Percentiles rank a stretch among this genome's conserved stretches.
Conservation (phyloP, 2,113 vertebrate genomes). For the Entosphenus tridentatus region DNA sequence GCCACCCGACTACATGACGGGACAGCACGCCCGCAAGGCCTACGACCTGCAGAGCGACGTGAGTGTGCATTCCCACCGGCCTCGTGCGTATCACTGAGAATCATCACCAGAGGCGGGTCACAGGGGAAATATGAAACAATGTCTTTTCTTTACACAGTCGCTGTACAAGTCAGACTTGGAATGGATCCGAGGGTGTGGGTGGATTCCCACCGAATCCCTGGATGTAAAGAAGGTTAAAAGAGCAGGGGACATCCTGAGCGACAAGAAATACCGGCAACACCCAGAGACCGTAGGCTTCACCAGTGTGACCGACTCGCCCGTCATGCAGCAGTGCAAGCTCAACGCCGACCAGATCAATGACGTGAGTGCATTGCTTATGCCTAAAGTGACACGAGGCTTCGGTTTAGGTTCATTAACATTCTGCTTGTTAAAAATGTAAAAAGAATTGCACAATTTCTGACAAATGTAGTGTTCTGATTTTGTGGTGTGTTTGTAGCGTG, state of each 20-base stretch:
- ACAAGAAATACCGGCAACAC: slow-evolving; percentile 51
- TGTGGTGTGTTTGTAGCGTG: slow-evolving; percentile 26
- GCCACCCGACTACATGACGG: slow-evolving; percentile 3
- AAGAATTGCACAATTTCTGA: too few species aligned
- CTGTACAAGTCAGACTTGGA: slow-evolving; percentile 57
- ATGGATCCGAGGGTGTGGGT: slow-evolving; percentile 50
- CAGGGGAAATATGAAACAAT: background rate
- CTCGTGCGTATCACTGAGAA: too few species aligned
- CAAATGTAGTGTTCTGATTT: too few species aligned
- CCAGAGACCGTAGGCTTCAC: slow-evolving; percentile 55
- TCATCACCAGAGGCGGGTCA: too few species aligned
- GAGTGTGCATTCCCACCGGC: background rate
- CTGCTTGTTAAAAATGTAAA: too few species aligned
- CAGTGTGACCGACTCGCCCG: slow-evolving; percentile 38
- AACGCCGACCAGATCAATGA: slow-evolving; percentile 50
- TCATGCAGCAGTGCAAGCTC: slow-evolving; percentile 56
- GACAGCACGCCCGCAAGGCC: background rate
- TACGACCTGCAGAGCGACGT: background rate
- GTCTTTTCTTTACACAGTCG: slow-evolving; percentile 19
- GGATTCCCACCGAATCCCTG: slow-evolving; percentile 60
- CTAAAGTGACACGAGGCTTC: too few species aligned
- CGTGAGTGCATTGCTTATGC: slow-evolving; percentile 22
- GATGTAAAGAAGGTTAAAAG: slow-evolving; percentile 46
- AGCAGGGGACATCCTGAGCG: slow-evolving; percentile 38
- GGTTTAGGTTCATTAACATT: too few species aligned